These are phyloP conservation scores for Ommatoiulus sabulosus DNA, from an alignment of 2,888 invertebrate species.

Conservation along the genomic window DNA sequence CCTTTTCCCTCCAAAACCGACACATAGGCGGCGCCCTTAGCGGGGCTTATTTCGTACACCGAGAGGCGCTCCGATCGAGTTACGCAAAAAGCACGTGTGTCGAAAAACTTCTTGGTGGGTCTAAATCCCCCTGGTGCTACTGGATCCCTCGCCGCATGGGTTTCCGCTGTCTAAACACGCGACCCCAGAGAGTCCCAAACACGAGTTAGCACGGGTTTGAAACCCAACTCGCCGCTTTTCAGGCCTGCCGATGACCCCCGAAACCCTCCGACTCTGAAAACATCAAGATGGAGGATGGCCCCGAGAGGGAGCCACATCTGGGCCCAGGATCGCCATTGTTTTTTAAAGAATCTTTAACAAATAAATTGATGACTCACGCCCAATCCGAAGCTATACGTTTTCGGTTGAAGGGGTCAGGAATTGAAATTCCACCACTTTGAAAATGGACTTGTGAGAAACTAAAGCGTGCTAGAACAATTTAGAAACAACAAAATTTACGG, in stretches of 20 bases:
- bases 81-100: background rate
- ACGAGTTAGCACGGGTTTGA: background rate
- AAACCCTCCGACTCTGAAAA: background rate
- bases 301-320: background rate
- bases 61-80: background rate
- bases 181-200: slow-evolving; percentile 6
- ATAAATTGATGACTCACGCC: slow-evolving; percentile 17
- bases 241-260: background rate
- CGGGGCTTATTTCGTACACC: background rate
- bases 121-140: slow-evolving; percentile 32
- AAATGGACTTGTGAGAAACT: no score
- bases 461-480: no score
- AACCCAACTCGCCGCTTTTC: slow-evolving; percentile 21
- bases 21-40: background rate
- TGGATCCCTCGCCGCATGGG: slow-evolving; percentile 22
- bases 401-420: no score
- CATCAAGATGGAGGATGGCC: slow-evolving; percentile 16
- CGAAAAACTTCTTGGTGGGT: slow-evolving; percentile 29
- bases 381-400: no score
- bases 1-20: background rate
- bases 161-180: slow-evolving; percentile 36
- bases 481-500: no score
- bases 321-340: slow-evolving; percentile 26
- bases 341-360: background rate
- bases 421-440: no score